Evolutionary conservation across 2,113 vertebrate species (phyloP), one percentile per base, ranked within the genome.

Genomic region (Ctenodactylus gundi): DNA sequence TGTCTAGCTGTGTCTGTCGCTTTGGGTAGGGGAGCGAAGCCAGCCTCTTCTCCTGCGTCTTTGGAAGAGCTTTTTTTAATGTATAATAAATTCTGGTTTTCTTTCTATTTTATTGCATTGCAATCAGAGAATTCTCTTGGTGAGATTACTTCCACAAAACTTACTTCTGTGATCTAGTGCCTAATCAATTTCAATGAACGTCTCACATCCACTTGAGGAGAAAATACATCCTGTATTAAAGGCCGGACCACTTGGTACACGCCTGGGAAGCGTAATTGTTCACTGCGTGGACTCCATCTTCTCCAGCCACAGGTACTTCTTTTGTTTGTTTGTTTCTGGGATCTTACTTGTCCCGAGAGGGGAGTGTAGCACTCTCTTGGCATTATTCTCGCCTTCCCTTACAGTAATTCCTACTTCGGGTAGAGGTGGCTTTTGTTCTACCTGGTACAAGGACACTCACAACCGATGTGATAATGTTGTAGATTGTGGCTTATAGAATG

Each of bases 151-250:
- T 31, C 60, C 13, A 1, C n/a, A 46, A 29, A 58, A 81, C 18
- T 25, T 31, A 60, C 9, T 87, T 58, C 18, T 72, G 34, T 88
- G 14, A 75, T 88, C 68, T 73, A 82, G 87, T 15, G 31, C 25
- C 12, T 68, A 44, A 90, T 72, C 57, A 89, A 3, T 53, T 90
- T 95, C 41, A 87, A 65, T 68, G 55, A 93, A 44, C 49, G 51
- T 85, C 77, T 93, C 44, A 68, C 57, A 21, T 81, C 44, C 75
- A 15, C 58, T 62, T 82, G 57, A 92, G 62, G 84, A 85, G 53
- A 83, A 86, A 41, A 15, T 23, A 57, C 49, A 72, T 57, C 86
- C 55, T 91, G 92, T 77, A 55, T 76, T 65, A 85, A 77, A 90
- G 25, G 2, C 7, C 67, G 2, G 6, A 90, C 12, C 57, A 20